Base-by-base conservation (phyloP, 2,797 vertebrate genomes). In the Amblyraja radiata region DNA sequence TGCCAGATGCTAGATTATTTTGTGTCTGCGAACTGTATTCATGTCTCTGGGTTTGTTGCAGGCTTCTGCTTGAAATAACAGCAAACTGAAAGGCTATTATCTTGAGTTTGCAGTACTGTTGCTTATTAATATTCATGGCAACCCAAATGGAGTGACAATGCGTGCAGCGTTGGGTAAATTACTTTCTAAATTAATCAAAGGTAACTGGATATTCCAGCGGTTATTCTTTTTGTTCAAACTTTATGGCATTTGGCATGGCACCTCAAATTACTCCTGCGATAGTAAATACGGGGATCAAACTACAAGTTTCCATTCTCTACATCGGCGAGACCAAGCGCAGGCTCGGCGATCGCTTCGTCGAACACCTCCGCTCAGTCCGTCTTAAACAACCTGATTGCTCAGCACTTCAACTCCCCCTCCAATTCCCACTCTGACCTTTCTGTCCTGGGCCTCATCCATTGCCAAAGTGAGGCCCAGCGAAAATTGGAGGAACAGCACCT, bases 1-100 rank as follows among this genome's bases (percentile, higher is more conserved):
- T 88, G 61, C 63, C 84, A 65, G 84, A 28, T 28, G 81, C 54
- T 54, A 54, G 8, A 88, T 68, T 65, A 88, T 36, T 68, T 88
- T 36, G 84, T 21, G 8, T 2, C n/a, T 88, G 16, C 16, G 32
- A 88, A 88, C 84, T 68, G 84, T 68, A 68, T 68, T 88, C 61
- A n/a, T 88, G 63, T 88, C 61, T 36, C 63, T 36, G 14, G 63
- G 32, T 32, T 65, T 36, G n/a, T 10, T 68, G 11, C 18, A 68
- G 61, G 84, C 83, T 28, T n/a, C 58, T 86, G 83, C n/a, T 86
- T 63, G n/a, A n/a, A 86, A 86, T 86, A 86, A 86, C 63, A 86
- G 28, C 16, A 61, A n/a, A 32, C 83, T 63, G 83, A 86, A 86
- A 86, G 58, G 28, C 84, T 68, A 88, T 88, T 88, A 88, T 88